Conservation (phyloP, 2,888 invertebrate genomes). For the Mycalesis mineus region DNA sequence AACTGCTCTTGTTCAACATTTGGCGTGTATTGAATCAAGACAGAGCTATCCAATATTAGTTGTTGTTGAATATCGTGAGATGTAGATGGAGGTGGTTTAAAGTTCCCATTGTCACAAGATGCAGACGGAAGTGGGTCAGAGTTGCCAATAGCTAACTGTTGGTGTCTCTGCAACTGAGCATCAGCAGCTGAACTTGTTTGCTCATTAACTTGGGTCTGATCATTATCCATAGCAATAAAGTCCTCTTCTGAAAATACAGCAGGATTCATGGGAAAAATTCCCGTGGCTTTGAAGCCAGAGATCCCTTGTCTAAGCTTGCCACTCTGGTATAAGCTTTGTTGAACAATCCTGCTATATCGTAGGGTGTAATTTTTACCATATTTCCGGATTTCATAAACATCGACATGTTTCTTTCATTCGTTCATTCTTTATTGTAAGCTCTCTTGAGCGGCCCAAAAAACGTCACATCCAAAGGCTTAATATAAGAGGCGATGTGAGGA, state of each 20-base stretch:
- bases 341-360: slow-evolving; percentile 26
- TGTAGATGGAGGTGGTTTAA: too few species aligned
- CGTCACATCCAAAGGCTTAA: slow-evolving; percentile 35
- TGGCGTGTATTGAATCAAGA: too few species aligned
- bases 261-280: slow-evolving; percentile 36
- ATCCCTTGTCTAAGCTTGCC: slow-evolving; percentile 25
- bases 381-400: slow-evolving; percentile 18
- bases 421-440: slow-evolving; percentile 39
- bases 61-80: too few species aligned
- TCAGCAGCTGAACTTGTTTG: too few species aligned
- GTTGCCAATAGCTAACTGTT: too few species aligned
- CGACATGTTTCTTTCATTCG: too few species aligned
- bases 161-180: too few species aligned
- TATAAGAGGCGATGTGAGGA: slow-evolving; percentile 34
- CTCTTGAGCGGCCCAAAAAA: slow-evolving; percentile 31
- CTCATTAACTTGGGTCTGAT: too few species aligned
- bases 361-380: slow-evolving; percentile 28
- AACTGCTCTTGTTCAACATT: slow-evolving; percentile 11
- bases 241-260: slow-evolving; percentile 31
- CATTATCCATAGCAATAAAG: slow-evolving; percentile 9
- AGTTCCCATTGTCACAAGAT: too few species aligned
- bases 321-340: slow-evolving; percentile 15
- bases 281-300: slow-evolving; percentile 31
- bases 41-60: too few species aligned
- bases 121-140: too few species aligned